Conservation (phyloP, 2,888 invertebrate species). For the Metacarcinus magister region DNA sequence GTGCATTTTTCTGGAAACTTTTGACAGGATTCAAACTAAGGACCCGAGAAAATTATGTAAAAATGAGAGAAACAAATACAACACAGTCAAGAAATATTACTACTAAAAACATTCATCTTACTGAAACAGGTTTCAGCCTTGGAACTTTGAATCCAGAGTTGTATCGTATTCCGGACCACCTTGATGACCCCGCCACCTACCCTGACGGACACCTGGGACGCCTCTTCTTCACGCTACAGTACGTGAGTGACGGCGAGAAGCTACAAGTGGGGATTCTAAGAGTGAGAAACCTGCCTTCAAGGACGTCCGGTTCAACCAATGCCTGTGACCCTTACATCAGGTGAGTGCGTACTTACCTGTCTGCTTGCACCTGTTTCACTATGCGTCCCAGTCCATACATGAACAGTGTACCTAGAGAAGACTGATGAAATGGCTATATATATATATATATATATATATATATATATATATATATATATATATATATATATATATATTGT, state of each 20-base stretch:
- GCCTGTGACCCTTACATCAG: conserved; percentile 92
- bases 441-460: not conserved
- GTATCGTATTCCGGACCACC: conserved; percentile 88
- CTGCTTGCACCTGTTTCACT: not conserved
- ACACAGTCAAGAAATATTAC: not conserved
- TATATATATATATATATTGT: too few species aligned
- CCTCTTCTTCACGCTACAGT: conserved; percentile 85
- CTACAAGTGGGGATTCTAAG: conserved; percentile 90
- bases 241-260: conserved; percentile 85
- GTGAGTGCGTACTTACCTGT: conserved; percentile 85
- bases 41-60: too few species aligned
- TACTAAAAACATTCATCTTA: not conserved
- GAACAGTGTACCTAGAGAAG: not conserved
- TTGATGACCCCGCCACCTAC: conserved; percentile 88
- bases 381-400: too few species aligned
- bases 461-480: too few species aligned
- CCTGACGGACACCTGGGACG: conserved; percentile 91
- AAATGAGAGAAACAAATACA: not conserved
- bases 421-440: not conserved
- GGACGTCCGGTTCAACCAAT: conserved; percentile 87
- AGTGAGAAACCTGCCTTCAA: conserved; percentile 90
- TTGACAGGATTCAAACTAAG: too few species aligned
- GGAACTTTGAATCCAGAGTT: conserved; percentile 90
- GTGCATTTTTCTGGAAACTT: too few species aligned
- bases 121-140: conserved; percentile 83